Conservation (phyloP, 2,797 vertebrate genomes). For the Melanotaenia nigrans region DNA sequence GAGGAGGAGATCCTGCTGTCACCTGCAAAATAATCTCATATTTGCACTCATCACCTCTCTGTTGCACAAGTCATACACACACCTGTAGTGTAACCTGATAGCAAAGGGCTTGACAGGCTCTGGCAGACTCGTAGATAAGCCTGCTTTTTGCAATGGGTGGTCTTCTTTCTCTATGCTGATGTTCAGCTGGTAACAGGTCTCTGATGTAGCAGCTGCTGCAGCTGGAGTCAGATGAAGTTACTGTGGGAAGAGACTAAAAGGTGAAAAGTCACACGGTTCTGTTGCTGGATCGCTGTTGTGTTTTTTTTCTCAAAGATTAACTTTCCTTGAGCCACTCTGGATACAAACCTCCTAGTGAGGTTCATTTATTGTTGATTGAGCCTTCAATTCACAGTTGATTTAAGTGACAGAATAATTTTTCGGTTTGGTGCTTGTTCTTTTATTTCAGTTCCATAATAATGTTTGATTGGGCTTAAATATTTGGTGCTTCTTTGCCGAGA, state of each 20-base stretch:
- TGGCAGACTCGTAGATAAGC: conserved; percentile 53
- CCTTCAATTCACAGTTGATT: conserved; percentile 20
- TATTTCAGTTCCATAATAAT: conserved; percentile 14
- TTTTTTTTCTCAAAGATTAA: too few relatives aligned
- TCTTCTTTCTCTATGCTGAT: conserved; percentile 41
- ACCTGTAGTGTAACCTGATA: conserved; percentile 65
- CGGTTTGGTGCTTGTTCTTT: conserved; percentile 29
- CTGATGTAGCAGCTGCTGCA: conserved; percentile 22
- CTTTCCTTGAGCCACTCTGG: conserved; percentile 5
- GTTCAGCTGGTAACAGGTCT: conserved; percentile 50
- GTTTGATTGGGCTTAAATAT: conserved; percentile 49
- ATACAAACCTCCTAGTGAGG: conserved; percentile 19
- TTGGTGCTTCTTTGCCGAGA: conserved; percentile 23
- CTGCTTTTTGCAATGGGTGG: conserved; percentile 46
- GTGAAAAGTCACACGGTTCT: conserved; percentile 31
- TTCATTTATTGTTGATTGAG: conserved; percentile 6
- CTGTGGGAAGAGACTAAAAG: conserved; percentile 22
- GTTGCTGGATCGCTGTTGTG: too few relatives aligned
- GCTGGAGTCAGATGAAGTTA: conserved; percentile 48
- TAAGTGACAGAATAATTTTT: conserved; percentile 23
- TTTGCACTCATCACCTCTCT: conserved; percentile 48
- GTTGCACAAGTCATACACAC: conserved; percentile 24
- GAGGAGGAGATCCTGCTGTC: conserved; percentile 46
- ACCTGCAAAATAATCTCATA: conserved; percentile 42
- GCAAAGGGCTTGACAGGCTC: conserved; percentile 49